Evolutionary conservation across 1,140 invertebrate genomes (phyloP).

Genomic region (Tachypleus tridentatus): DNA sequence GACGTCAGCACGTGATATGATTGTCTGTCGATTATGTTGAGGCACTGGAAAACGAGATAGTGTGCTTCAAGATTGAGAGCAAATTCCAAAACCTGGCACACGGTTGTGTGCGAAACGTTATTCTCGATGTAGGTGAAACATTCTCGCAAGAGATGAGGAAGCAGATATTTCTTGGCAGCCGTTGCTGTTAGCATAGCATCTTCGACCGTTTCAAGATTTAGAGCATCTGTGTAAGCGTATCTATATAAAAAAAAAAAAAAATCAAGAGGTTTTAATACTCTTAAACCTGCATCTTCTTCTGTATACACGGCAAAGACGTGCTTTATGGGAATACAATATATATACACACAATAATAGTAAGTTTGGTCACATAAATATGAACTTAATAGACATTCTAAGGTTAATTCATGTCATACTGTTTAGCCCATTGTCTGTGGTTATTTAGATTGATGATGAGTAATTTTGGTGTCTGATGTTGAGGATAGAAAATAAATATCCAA

Average conservation of each 20-base stretch:
- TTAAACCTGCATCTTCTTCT: too few relatives aligned
- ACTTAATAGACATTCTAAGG: too few relatives aligned
- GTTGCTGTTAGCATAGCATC: conserved; percentile 29
- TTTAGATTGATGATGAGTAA: too few relatives aligned
- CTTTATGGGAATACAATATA: too few relatives aligned
- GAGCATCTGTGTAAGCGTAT: conserved; percentile 23
- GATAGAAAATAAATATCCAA: too few relatives aligned
- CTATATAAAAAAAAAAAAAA: not conserved
- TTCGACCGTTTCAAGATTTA: conserved; percentile 27
- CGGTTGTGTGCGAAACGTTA: conserved; percentile 26
- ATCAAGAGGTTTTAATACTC: too few relatives aligned
- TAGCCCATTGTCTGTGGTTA: too few relatives aligned
- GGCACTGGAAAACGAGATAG: conserved; percentile 26
- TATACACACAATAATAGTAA: too few relatives aligned
- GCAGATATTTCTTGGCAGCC: conserved; percentile 28
- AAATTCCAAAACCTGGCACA: conserved; percentile 28
- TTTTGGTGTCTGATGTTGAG: too few relatives aligned
- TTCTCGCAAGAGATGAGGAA: conserved; percentile 27
- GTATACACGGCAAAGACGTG: too few relatives aligned
- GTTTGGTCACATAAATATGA: too few relatives aligned
- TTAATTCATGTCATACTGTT: too few relatives aligned
- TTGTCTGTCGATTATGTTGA: conserved; percentile 28
- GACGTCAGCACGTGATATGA: conserved; percentile 27
- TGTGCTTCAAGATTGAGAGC: conserved; percentile 25
- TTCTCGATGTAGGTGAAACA: conserved; percentile 27